These are phyloP conservation scores for Zhuqinia jingwanae DNA, from an alignment of 2,888 invertebrate species.

Conservation along the genomic window DNA sequence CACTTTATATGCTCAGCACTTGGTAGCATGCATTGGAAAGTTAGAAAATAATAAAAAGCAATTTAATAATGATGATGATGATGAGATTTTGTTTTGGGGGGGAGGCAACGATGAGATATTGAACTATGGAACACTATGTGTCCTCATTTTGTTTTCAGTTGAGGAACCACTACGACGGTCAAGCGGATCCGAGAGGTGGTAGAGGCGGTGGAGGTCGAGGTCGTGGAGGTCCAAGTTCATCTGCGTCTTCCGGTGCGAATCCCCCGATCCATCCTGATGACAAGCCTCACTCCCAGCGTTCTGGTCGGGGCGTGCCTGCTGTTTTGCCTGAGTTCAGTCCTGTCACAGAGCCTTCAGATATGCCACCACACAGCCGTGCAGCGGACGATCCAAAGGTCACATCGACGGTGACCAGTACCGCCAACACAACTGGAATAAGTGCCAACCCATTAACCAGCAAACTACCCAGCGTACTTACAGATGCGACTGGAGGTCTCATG, in stretches of 20 bases:
- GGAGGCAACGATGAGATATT: not conserved
- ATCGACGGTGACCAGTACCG: conserved; percentile 69
- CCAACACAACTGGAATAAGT: conserved; percentile 74
- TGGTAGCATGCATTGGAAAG: conserved; percentile 72
- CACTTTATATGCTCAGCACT: conserved; percentile 66
- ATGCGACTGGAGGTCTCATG: conserved; percentile 87
- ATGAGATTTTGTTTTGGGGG: not conserved
- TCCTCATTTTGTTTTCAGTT: conserved; percentile 55
- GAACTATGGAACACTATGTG: conserved; percentile 46
- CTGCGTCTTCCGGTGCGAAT: conserved; percentile 63
- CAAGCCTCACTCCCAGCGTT: conserved; percentile 76
- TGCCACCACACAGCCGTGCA: conserved; percentile 71
- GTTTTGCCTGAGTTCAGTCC: conserved; percentile 81
- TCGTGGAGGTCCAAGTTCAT: conserved; percentile 67
- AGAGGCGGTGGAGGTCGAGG: conserved; percentile 84
- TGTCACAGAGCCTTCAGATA: conserved; percentile 72
- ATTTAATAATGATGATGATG: not conserved
- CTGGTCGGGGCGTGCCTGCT: conserved; percentile 83
- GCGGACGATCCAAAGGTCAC: conserved; percentile 66
- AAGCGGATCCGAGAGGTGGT: conserved; percentile 85
- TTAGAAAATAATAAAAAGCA: conserved; percentile 1
- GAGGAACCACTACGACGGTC: conserved; percentile 81
- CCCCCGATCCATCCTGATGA: conserved; percentile 50
- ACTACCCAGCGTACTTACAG: conserved; percentile 77
- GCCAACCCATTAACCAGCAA: conserved; percentile 78